phyloP scores from a whole-genome alignment of 2,797 vertebrate genomes.

The Scyliorhinus canicula region DNA sequence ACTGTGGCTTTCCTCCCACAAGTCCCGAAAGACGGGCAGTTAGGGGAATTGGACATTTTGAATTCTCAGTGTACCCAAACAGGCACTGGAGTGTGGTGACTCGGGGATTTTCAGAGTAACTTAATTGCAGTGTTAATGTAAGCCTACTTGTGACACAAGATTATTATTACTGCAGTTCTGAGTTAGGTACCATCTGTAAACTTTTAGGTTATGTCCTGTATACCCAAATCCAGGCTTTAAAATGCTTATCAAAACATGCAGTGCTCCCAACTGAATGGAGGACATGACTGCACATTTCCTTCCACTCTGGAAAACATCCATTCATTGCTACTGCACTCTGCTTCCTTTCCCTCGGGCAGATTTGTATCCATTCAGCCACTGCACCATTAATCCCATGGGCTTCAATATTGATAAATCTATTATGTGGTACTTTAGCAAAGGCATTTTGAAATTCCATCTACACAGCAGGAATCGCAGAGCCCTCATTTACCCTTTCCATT shows the following conservation, averaged over 20 bases:
- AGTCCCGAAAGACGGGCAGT: too few relatives aligned
- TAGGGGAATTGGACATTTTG: too few relatives aligned
- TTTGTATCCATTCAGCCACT: neutral
- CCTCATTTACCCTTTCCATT: neutral
- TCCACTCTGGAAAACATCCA: neutral
- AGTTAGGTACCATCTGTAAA: neutral
- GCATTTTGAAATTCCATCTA: neutral
- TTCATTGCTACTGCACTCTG: neutral
- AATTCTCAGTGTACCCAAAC: too few relatives aligned
- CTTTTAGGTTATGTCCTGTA: neutral
- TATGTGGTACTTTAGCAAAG: neutral
- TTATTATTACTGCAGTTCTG: neutral
- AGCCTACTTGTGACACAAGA: too few relatives aligned
- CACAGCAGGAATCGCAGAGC: neutral
- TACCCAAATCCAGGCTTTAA: neutral
- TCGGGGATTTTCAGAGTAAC: too few relatives aligned
- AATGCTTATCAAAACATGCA: too few relatives aligned
- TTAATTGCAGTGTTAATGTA: too few relatives aligned
- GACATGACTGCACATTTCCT: neutral
- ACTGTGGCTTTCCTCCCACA: too few relatives aligned
- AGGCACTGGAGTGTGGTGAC: too few relatives aligned
- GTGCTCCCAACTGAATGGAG: neutral
- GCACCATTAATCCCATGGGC: neutral
- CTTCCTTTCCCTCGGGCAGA: neutral
- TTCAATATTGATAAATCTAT: neutral